phyloP scores from a whole-genome alignment of 2,888 invertebrate genomes.

The Tolmerus cingulatus region DNA sequence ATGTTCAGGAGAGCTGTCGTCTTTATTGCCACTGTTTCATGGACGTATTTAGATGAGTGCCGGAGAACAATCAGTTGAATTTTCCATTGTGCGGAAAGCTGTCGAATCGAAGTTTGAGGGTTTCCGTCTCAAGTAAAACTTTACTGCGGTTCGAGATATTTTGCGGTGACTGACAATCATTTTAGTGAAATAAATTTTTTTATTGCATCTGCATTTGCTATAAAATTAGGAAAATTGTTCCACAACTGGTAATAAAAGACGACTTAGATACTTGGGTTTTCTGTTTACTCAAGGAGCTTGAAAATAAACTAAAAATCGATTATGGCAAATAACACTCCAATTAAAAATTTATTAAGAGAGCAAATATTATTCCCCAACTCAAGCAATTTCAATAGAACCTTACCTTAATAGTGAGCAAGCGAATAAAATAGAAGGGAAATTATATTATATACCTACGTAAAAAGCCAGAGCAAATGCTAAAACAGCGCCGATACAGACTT shows the following conservation, averaged over 20 bases:
- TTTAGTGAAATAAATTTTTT: not conserved
- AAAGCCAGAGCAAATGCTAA: not conserved
- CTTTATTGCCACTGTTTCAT: not conserved
- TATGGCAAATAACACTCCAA: not conserved
- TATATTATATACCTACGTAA: not conserved
- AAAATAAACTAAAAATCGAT: not conserved
- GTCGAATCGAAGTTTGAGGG: not conserved
- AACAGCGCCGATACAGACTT: not conserved
- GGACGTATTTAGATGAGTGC: not conserved
- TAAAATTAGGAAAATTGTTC: not conserved
- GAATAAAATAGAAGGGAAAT: not conserved
- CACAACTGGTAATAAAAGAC: not conserved
- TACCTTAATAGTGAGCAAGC: not conserved
- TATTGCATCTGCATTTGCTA: not conserved
- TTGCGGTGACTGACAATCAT: not conserved
- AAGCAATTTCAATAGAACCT: not conserved
- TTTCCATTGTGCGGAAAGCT: not conserved
- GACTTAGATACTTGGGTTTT: not conserved
- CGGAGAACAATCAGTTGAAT: not conserved
- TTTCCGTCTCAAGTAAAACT: not conserved
- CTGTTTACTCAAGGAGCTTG: not conserved
- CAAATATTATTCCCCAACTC: not conserved
- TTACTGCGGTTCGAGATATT: not conserved
- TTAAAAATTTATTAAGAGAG: not conserved
- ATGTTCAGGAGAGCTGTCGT: not conserved